phyloP scores from a whole-genome alignment of 2,888 invertebrate genomes.

The Drosophila infuscata region DNA sequence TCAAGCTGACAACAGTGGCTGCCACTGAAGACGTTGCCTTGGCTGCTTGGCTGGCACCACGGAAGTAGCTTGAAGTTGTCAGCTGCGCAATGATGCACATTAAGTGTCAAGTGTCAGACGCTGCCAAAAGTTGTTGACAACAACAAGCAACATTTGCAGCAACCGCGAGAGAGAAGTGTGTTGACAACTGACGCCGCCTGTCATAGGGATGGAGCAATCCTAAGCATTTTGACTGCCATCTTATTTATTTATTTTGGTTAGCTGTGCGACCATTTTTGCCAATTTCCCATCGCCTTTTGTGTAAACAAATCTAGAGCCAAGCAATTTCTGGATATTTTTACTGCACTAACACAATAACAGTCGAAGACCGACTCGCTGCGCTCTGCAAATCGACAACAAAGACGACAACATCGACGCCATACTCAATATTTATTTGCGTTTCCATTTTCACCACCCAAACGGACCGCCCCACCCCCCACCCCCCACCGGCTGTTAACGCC shows the following conservation, averaged over 20 bases:
- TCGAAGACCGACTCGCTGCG: conserved; percentile 24
- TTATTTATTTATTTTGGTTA: conserved; percentile 61
- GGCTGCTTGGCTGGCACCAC: conserved; percentile 61
- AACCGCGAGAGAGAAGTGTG: conserved; percentile 39
- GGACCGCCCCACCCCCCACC: conserved; percentile 3
- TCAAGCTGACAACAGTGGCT: conserved; percentile 43
- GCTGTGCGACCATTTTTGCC: conserved; percentile 55
- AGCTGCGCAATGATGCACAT: conserved; percentile 80
- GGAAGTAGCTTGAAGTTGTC: conserved; percentile 80
- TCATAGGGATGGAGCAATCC: conserved; percentile 45
- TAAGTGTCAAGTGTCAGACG: conserved; percentile 77
- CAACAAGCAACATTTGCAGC: conserved; percentile 47
- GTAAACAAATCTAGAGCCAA: conserved; percentile 61
- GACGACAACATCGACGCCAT: conserved; percentile 40
- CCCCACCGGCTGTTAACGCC: conserved; percentile 13
- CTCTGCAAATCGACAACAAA: conserved; percentile 10
- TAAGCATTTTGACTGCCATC: conserved; percentile 27
- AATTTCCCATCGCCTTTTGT: conserved; percentile 60
- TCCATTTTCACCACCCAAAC: conserved; percentile 57
- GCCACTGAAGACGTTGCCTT: conserved; percentile 23
- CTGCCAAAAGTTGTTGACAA: conserved; percentile 75
- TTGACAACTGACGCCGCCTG: conserved; percentile 60
- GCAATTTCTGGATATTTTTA: conserved; percentile 66
- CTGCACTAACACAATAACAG: conserved; percentile 61
- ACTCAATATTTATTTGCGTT: conserved; percentile 72